Conservation (phyloP, 1,140 invertebrate genomes). For the Ceratitis capitata region DNA sequence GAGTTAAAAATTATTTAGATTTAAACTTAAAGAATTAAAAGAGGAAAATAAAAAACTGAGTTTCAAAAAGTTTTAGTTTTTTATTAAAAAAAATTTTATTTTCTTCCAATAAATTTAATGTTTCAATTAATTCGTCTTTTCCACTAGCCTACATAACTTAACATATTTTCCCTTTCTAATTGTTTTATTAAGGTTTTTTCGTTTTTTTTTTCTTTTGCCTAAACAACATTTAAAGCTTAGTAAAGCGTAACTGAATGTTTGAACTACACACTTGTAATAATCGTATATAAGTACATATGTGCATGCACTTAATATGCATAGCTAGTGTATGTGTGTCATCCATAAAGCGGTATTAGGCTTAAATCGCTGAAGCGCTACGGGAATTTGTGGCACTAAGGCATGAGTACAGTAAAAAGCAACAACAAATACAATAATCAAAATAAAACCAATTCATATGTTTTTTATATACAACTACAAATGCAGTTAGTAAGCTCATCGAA, state of each 20-base stretch:
- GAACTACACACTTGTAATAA: not conserved
- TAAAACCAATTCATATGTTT: not conserved
- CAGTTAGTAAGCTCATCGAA: not conserved
- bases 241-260: not conserved
- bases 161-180: not conserved
- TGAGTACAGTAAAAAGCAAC: not conserved
- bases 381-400: not conserved
- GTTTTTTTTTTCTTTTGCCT: too few species aligned
- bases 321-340: not conserved
- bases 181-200: not conserved
- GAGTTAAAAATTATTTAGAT: too few species aligned
- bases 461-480: too few species aligned
- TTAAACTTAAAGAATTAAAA: too few species aligned
- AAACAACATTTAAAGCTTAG: not conserved
- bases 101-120: too few species aligned
- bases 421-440: not conserved
- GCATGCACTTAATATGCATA: not conserved
- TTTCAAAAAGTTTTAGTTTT: too few species aligned
- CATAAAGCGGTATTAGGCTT: not conserved
- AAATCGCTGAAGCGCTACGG: constrained; percentile 2
- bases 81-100: too few species aligned
- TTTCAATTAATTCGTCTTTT: too few species aligned
- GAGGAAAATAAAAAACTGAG: too few species aligned
- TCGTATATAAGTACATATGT: not conserved
- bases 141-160: not conserved